Percentiles rank a stretch among this genome's conserved stretches.
Conservation (phyloP, 2,888 invertebrate genomes). For the Sepiola atlantica region DNA sequence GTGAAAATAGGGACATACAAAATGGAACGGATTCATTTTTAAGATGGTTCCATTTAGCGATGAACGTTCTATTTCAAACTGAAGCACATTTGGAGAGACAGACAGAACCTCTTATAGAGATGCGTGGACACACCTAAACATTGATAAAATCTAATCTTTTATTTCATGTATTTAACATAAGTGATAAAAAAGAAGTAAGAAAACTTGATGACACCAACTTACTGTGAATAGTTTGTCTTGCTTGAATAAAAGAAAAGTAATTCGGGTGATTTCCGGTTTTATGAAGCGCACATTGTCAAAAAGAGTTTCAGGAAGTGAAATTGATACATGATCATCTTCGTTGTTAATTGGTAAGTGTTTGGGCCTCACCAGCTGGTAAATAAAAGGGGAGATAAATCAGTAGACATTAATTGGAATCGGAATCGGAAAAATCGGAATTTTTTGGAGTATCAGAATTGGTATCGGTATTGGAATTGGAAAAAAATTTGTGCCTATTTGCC, state of each 20-base stretch:
- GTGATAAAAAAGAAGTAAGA: not conserved
- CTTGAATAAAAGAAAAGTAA: slow-evolving; percentile 55
- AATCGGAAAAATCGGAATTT: too few species aligned
- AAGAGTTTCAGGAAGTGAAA: slow-evolving; percentile 49
- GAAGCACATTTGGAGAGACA: too few species aligned
- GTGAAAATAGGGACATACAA: too few species aligned
- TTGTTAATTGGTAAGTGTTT: not conserved
- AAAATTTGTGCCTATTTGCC: too few species aligned
- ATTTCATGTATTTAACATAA: not conserved
- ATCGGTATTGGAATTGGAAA: too few species aligned
- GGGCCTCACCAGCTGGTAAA: not conserved
- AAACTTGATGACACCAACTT: slow-evolving; percentile 47
- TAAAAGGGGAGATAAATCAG: not conserved
- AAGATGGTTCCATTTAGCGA: too few species aligned
- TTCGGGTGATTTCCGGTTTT: slow-evolving; percentile 47
- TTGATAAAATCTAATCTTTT: not conserved
- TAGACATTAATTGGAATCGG: too few species aligned
- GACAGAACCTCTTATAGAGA: not conserved
- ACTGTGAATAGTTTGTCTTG: slow-evolving; percentile 57
- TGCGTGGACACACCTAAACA: not conserved
- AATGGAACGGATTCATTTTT: too few species aligned
- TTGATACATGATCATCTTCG: not conserved
- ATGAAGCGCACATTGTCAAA: slow-evolving; percentile 39
- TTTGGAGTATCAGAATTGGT: too few species aligned
- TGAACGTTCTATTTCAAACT: too few species aligned